Conservation (phyloP, 2,113 vertebrate species). For the Psephotus haematonotus region DNA sequence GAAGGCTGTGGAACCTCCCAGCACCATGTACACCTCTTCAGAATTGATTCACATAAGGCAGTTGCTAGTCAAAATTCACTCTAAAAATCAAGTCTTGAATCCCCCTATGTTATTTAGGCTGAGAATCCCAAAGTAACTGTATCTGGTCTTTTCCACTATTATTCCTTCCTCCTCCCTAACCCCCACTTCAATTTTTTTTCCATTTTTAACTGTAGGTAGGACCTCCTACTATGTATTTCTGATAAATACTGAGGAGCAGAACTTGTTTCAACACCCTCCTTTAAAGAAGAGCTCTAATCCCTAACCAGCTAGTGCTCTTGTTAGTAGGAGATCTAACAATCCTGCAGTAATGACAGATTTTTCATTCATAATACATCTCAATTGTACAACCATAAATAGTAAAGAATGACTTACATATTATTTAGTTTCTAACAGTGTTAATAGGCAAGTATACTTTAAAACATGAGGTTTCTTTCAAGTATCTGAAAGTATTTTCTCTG, state of each 20-base stretch:
- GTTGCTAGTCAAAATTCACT: neutral
- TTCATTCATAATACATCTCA: neutral
- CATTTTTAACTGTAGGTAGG: neutral
- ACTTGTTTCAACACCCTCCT: neutral
- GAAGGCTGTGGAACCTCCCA: neutral
- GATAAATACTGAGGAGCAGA: neutral
- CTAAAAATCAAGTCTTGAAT: neutral
- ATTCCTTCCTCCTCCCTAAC: neutral
- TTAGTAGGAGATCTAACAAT: neutral
- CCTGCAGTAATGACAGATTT: neutral
- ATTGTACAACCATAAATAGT: neutral
- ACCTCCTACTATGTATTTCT: neutral
- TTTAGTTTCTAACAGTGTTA: slow-evolving; percentile 11
- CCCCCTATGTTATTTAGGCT: neutral
- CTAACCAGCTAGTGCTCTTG: neutral
- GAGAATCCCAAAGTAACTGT: neutral
- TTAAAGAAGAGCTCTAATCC: neutral
- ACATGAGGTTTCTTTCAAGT: neutral
- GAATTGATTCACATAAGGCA: neutral
- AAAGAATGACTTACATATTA: neutral
- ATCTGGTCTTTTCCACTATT: neutral
- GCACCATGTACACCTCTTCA: neutral
- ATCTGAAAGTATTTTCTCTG: neutral
- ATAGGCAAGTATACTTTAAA: neutral
- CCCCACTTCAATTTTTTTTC: neutral